These are phyloP conservation scores for Lindbergichthys nudifrons DNA, from an alignment of 2,797 vertebrate species.

Conservation along the genomic window DNA sequence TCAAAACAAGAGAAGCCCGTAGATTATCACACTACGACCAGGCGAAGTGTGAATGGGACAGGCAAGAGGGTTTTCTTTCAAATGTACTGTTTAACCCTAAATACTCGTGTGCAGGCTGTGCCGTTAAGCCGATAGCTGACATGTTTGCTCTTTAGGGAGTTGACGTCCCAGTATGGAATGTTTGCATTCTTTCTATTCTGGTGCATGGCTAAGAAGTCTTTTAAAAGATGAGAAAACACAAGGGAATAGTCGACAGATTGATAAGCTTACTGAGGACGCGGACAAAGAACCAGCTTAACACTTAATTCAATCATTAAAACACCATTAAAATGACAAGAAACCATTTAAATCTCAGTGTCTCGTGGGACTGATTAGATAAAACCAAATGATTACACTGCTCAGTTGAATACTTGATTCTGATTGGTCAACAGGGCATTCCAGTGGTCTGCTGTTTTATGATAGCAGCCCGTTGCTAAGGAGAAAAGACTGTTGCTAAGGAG, in stretches of 20 bases:
- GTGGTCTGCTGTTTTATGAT: too few relatives aligned
- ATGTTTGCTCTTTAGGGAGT: conserved; percentile 31
- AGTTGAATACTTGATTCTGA: too few relatives aligned
- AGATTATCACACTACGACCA: conserved; percentile 5
- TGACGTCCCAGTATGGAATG: conserved; percentile 15
- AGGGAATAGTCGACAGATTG: conserved; percentile 17
- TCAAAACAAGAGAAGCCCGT: conserved; percentile 57
- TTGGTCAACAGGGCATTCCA: too few relatives aligned
- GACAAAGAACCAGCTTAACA: conserved; percentile 4
- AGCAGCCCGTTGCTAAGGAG: too few relatives aligned
- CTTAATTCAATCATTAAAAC: conserved; percentile 24
- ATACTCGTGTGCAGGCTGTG: not conserved
- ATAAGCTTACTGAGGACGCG: conserved; percentile 12
- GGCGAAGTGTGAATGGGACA: conserved; percentile 9
- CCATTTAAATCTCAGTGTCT: conserved; percentile 29
- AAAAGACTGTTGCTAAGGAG: too few relatives aligned
- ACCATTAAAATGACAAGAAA: conserved; percentile 26
- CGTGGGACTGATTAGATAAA: not conserved
- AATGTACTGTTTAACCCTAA: conserved; percentile 19
- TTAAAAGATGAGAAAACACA: conserved; percentile 21
- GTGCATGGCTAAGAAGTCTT: conserved; percentile 3
- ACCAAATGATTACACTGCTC: too few relatives aligned
- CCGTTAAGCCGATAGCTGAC: conserved; percentile 12
- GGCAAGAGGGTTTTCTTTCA: not conserved
- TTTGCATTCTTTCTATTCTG: conserved; percentile 30